A percentile compares a stretch with the other conserved stretches of the same genome.
Conservation (phyloP, 2,888 invertebrate genomes). For the Rhogogaster chlorosoma region DNA sequence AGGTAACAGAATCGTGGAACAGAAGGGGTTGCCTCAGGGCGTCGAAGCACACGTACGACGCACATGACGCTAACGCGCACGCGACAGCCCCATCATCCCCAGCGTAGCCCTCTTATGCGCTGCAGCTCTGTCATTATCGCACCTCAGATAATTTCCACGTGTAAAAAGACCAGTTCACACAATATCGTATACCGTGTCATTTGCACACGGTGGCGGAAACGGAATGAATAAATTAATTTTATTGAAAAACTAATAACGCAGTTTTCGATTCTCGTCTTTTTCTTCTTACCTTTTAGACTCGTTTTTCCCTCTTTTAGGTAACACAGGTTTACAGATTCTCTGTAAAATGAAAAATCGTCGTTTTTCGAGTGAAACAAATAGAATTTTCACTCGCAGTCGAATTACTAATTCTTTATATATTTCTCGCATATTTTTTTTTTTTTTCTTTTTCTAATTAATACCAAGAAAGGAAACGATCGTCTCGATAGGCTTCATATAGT, state of each 20-base stretch:
- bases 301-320: neutral
- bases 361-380: neutral
- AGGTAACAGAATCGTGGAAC: slow-evolving; percentile 25
- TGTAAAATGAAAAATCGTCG: neutral
- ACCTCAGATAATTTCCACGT: slow-evolving; percentile 28
- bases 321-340: neutral
- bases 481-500: neutral
- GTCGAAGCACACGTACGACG: slow-evolving; percentile 22
- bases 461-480: neutral
- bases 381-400: neutral
- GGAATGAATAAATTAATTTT: neutral
- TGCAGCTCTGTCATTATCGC: slow-evolving; percentile 40
- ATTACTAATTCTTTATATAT: neutral
- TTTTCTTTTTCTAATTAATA: neutral
- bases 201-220: neutral
- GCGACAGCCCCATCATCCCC: slow-evolving; percentile 56
- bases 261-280: neutral
- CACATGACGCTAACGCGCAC: slow-evolving; percentile 60
- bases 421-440: neutral
- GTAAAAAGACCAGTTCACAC: slow-evolving; percentile 1
- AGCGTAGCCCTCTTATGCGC: neutral
- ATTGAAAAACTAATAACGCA: neutral
- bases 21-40: slow-evolving; percentile 52
- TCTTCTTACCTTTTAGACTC: neutral
- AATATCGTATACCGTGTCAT: neutral